These are phyloP conservation scores for Eubasilissa regina DNA, from an alignment of 1,140 invertebrate genomes.

Conservation along the genomic window DNA sequence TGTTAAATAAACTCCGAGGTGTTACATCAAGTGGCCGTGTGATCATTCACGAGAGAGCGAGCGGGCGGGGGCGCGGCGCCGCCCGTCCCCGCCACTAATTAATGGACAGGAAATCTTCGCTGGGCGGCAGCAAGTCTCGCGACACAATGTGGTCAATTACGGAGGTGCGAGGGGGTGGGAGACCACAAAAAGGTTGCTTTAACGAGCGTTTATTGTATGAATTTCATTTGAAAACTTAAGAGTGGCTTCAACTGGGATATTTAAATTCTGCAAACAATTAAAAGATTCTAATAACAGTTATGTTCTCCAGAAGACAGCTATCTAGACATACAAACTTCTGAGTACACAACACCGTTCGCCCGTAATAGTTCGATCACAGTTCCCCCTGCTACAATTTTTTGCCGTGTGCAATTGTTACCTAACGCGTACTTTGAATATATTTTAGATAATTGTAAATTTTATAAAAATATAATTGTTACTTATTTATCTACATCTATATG, in stretches of 20 bases:
- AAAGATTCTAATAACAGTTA: no score
- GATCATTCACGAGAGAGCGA: conserved; percentile 20
- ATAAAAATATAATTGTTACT: no score
- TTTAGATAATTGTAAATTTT: no score
- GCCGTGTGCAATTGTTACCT: no score
- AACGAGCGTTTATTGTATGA: conserved; percentile 25
- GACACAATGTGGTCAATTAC: conserved; percentile 34
- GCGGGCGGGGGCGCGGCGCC: not conserved
- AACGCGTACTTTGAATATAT: no score
- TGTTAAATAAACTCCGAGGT: conserved; percentile 29
- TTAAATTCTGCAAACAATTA: no score
- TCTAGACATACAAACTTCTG: no score
- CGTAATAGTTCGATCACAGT: no score
- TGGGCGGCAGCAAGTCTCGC: conserved; percentile 24
- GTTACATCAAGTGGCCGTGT: conserved; percentile 31
- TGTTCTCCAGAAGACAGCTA: no score
- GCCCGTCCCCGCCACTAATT: conserved; percentile 2
- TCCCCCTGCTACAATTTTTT: no score
- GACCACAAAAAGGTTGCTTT: conserved; percentile 11
- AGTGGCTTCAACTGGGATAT: not conserved
- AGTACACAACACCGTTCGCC: no score
- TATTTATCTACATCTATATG: no score
- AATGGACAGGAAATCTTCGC: conserved; percentile 34
- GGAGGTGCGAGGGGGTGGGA: not conserved
- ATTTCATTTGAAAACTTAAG: conserved; percentile 13